Conservation (phyloP, 2,113 vertebrate genomes). For the Sebastes fasciatus region DNA sequence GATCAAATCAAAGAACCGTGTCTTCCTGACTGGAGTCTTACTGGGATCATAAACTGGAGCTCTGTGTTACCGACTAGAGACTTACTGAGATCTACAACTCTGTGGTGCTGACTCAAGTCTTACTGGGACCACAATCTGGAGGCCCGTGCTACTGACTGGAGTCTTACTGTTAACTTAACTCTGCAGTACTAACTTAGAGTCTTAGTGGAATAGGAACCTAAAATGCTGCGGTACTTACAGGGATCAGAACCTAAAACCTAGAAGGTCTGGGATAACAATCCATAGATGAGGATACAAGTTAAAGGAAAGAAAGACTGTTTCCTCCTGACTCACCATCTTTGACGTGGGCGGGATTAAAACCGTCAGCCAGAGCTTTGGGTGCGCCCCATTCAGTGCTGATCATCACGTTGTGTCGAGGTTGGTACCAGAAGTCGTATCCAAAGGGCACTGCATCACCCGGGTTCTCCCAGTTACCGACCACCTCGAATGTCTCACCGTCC, state of each 20-base stretch:
- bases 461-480: conserved; percentile 91
- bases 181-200: not conserved
- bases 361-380: conserved; percentile 83
- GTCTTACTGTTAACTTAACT: not conserved
- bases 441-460: conserved; percentile 80
- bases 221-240: no score
- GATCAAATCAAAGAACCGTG: not conserved
- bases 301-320: not conserved
- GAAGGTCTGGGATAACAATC: no score
- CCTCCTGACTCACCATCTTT: conserved; percentile 79
- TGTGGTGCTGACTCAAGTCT: not conserved
- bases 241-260: no score
- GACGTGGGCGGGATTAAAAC: conserved; percentile 88
- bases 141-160: not conserved
- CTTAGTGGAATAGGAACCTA: not conserved
- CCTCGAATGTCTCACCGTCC: conserved; percentile 93
- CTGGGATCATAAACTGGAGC: no score
- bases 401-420: conserved; percentile 94
- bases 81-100: not conserved
- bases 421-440: conserved; percentile 98
- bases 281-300: not conserved
- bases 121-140: not conserved
- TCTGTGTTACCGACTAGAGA: no score
- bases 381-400: conserved; percentile 92
- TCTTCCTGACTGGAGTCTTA: not conserved